A percentile compares a stretch with the other conserved stretches of the same genome.
These are phyloP conservation scores for Hapalemur alaotrensis DNA, from an alignment of 2,797 vertebrate species.

Conservation along the genomic window DNA sequence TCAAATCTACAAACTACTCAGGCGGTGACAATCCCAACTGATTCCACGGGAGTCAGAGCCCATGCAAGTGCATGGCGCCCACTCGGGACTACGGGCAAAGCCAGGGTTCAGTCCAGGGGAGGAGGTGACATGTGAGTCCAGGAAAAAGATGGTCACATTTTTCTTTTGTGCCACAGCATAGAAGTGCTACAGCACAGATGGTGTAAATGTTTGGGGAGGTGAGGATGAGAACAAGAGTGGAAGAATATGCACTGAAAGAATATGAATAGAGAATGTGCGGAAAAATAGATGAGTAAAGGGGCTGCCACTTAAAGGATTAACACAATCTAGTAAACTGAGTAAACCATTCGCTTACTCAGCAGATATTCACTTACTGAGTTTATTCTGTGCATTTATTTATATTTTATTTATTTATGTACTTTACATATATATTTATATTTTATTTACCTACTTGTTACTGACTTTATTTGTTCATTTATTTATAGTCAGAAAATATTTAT, in stretches of 20 bases:
- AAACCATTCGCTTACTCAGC: neutral
- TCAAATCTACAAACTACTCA: neutral
- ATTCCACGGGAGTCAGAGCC: no score
- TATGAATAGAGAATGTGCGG: neutral
- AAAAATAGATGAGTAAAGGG: neutral
- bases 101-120: neutral
- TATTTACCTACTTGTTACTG: neutral
- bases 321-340: neutral
- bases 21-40: neutral
- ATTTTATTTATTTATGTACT: neutral
- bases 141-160: neutral
- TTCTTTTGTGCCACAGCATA: neutral
- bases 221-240: neutral
- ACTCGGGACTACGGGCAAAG: no score
- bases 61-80: accelerated
- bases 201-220: neutral
- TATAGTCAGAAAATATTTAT: neutral
- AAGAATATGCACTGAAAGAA: neutral
- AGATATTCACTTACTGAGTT: neutral
- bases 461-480: neutral
- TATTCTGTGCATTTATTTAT: neutral
- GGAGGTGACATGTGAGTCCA: neutral
- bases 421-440: neutral
- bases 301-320: neutral
- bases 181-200: neutral